Evolutionary conservation across 2,888 invertebrate genomes (phyloP).

Genomic region (Nudaria mundana): DNA sequence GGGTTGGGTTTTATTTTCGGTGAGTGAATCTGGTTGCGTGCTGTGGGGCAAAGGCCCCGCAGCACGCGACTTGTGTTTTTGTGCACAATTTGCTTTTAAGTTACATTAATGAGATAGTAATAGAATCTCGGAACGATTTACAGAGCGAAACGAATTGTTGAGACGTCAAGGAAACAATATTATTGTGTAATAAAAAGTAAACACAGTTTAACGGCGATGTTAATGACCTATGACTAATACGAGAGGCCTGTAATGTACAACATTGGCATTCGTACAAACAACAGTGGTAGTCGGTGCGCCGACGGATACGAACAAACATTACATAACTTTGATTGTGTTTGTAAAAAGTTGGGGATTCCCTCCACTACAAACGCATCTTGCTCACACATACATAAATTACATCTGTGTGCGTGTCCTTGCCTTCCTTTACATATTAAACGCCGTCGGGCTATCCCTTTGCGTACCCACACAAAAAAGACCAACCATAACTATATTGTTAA

Average conservation of each 20-base stretch:
- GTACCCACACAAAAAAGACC: constrained; percentile 74
- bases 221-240: constrained; percentile 77
- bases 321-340: constrained; percentile 82
- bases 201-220: constrained; percentile 63
- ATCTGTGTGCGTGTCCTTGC: constrained; percentile 76
- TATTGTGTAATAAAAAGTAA: constrained; percentile 61
- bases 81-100: background rate
- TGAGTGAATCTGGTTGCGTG: no score
- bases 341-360: constrained; percentile 82
- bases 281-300: constrained; percentile 63
- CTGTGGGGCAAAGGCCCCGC: no score
- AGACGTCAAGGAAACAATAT: constrained; percentile 53
- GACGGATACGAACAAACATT: constrained; percentile 78
- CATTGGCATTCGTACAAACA: constrained; percentile 76
- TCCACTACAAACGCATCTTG: constrained; percentile 72
- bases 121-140: constrained; percentile 10
- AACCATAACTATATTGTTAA: constrained; percentile 73
- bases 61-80: background rate
- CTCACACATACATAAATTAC: constrained; percentile 55
- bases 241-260: constrained; percentile 70
- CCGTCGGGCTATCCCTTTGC: constrained; percentile 79
- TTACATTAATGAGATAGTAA: constrained; percentile 5
- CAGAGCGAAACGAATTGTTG: constrained; percentile 33
- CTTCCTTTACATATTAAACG: constrained; percentile 81
- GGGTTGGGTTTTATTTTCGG: no score